Evolutionary conservation across 92 coral and sea anemone genomes (phyloP), one percentile per base, ranked within the genome.

Genomic region (Epizoanthus ramosus): DNA sequence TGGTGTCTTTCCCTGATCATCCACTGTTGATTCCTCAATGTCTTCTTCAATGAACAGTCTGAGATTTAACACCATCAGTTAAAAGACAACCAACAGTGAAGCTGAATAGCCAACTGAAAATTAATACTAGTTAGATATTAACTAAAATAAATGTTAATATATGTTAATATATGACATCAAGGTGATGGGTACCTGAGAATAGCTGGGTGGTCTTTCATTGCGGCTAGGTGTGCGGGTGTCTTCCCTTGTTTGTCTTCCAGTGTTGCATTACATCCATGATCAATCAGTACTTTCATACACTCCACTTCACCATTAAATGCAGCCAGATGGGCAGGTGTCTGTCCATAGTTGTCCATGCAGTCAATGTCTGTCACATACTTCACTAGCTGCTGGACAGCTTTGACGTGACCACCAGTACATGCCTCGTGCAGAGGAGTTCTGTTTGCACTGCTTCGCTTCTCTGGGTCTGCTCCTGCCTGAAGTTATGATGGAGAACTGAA

Each of bases 381-480:
- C 2, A 94, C 88, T 13, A 97, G 94, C 64, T 94, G 90, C 61
- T 72, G 41, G 13, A 97, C 88, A 3, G 90, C 92, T 33, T 50
- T 71, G 43, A 67, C 69, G 68, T 97, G 98, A 14, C 99, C 99
- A 10, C 99, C 99, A 18, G 92, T 90, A 68, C 99, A 97, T 5
- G 99, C 99, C 75, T 96, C 99, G 47, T 96, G 99, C 22, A 96
- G 91, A 3, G 99, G 89, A 22, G 99, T 94, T 65, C 99, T 81
- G 57, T 92, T 92, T 9, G 85, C 89, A 77, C 92, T 95, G 67
- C 98, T 96, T 60, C 65, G 63, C 65, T 88, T 88, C 64, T 90
- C 88, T 5, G 98, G 98, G 67, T 88, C 90, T 5, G 98, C 98
- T 74, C 99, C 98, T 23, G 97, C 93, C 99, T 96, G 64, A 6